A percentile compares a stretch with the other conserved stretches of the same genome.
phyloP scores from a whole-genome alignment of 2,113 vertebrate genomes.

The Rhea pennata region DNA sequence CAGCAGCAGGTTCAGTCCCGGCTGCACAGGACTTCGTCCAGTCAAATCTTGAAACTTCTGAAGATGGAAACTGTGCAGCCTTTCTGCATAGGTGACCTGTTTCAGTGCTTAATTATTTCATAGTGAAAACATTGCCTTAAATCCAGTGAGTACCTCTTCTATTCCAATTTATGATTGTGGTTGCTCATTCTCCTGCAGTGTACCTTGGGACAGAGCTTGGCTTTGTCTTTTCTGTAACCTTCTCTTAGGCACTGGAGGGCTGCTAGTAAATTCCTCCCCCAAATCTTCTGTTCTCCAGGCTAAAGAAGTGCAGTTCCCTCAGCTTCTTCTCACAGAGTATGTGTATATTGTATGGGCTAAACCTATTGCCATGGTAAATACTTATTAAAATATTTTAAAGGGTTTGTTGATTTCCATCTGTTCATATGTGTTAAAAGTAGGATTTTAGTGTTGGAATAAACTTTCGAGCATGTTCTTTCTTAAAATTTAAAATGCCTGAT shows the following conservation, averaged over 20 bases:
- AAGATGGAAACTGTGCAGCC: too few species aligned
- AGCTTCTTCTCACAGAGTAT: background rate
- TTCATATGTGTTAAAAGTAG: background rate
- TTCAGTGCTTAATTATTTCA: background rate
- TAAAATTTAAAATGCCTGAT: background rate
- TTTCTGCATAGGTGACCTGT: background rate
- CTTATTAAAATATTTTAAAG: background rate
- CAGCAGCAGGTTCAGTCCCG: background rate
- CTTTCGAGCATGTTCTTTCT: background rate
- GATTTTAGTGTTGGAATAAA: background rate
- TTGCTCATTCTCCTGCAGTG: background rate
- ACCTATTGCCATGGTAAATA: background rate
- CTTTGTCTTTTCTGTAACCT: background rate
- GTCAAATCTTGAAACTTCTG: background rate
- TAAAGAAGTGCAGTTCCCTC: background rate
- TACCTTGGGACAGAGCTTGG: background rate
- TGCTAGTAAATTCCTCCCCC: background rate
- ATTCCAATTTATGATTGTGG: background rate
- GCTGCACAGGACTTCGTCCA: background rate
- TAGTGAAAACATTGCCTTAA: background rate
- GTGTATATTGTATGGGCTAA: background rate
- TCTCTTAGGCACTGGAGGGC: background rate
- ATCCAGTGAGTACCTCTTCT: background rate
- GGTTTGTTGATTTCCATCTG: background rate
- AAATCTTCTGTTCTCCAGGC: background rate